A percentile compares a stretch with the other conserved stretches of the same genome.
Evolutionary conservation across 2,113 vertebrate species (phyloP).

Genomic region (Petrocephalus zakoni): DNA sequence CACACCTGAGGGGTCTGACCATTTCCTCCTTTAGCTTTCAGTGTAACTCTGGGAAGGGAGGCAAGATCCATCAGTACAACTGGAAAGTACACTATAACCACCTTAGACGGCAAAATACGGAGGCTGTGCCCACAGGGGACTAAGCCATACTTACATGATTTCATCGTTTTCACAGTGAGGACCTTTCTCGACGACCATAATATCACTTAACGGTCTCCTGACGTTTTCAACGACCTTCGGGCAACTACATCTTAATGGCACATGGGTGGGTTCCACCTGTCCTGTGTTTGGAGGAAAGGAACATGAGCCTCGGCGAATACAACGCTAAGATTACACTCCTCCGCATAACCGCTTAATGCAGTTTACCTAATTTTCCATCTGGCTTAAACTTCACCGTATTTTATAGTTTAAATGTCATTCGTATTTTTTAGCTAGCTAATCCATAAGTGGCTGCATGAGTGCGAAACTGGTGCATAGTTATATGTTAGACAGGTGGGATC

Average conservation of each 20-base stretch:
- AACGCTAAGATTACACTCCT: neutral
- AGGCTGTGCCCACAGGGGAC: neutral
- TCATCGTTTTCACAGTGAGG: slow-evolving; percentile 46
- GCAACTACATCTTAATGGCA: slow-evolving; percentile 60
- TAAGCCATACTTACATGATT: slow-evolving; percentile 56
- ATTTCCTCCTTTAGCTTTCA: slow-evolving; percentile 19
- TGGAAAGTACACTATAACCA: neutral
- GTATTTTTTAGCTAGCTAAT: neutral
- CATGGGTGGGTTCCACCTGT: slow-evolving; percentile 33
- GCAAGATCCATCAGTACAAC: slow-evolving; percentile 19
- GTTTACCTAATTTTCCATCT: neutral
- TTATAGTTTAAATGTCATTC: neutral
- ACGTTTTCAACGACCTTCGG: neutral
- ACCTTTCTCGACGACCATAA: slow-evolving; percentile 36
- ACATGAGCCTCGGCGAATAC: neutral
- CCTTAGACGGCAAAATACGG: neutral
- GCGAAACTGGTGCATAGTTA: neutral
- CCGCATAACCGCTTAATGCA: neutral
- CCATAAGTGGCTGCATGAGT: neutral
- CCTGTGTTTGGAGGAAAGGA: slow-evolving; percentile 34
- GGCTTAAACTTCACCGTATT: neutral
- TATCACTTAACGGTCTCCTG: slow-evolving; percentile 37
- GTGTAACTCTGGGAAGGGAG: slow-evolving; percentile 52
- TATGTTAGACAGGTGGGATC: neutral
- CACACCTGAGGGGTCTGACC: slow-evolving; percentile 36